Base-by-base conservation (phyloP, 2,888 invertebrate genomes). In the Eupithecia tripunctaria region DNA sequence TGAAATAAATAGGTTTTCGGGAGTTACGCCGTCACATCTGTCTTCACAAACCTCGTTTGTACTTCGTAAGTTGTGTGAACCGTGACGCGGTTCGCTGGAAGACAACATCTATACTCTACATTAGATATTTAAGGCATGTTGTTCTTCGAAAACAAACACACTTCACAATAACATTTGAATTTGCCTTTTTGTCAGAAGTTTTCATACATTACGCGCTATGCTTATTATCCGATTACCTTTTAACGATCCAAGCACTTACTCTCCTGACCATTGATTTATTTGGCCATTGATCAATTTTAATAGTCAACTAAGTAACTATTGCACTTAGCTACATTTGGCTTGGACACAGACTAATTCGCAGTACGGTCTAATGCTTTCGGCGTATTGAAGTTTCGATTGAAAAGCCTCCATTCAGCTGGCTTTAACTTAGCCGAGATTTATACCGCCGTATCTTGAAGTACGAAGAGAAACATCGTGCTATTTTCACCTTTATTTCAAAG, bases 321-420 rank as follows among this genome's bases (percentile, higher is more conserved):
- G 56, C 56, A 56, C 56, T 56, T 25, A 25, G 56, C 56, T 56
- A 25, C 59, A 67, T 51, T 67, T 29, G 15, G 56, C 10, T 51
- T 63, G 62, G 36, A 63, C 62, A 63, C 21, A 63, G 62, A 63
- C 62, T 63, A 63, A 63, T 63, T 62, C 62, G n/a, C 29, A 56
- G 25, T 25, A 56, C 62, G 32, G 12, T 32, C 62, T 36, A 63
- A 41, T 38, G 38, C 64, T 64, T 38, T 64, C 64, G 36, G n/a
- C 25, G 15, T 60, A 64, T 64, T 64, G 38, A 41, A 36, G 64
- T 64, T 64, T 41, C 64, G 64, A 64, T 38, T 41, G 38, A 64
- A 63, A 64, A 64, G n/a, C 64, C 38, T 60, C 62, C 32, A 64
- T 41, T 64, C 36, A 64, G 25, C 38, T 64, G 2, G 21, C 38